Evolutionary conservation across 2,888 invertebrate species (phyloP), one percentile per base, ranked within the genome.

Genomic region (Monoplex corrugatus): DNA sequence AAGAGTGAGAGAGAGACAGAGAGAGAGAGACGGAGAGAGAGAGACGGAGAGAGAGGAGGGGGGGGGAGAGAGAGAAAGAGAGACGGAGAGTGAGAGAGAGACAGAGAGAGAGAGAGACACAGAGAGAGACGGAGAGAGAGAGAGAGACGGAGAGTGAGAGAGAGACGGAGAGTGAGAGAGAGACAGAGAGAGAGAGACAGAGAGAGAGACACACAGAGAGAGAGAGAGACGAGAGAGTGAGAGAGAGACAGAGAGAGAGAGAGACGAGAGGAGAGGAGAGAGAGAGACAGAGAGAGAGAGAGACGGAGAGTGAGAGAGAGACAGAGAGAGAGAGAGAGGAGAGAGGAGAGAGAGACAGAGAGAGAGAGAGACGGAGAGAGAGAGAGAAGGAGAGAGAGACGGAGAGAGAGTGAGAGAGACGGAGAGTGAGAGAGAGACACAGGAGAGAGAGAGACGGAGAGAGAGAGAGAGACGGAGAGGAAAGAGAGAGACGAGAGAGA

Each of bases 171-270:
- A 57, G 35, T 82, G 82, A 88, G 82, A 57, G 82, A 88, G 57
- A 82, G 88, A 88, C n/a, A 38, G 82, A 88, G 68, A 88, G 43
- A 87, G 78, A 87, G 32, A 78, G 80, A 78, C 44, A 78, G 78
- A 78, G 45, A 78, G 75, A 87, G 10, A 75, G 78, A 75, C 40
- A 87, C 40, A 75, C 38, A 87, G 87, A 87, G 8, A 43, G 45
- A 43, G 23, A 63, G 68, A 68, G 16, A 68, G 68, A 68, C 68
- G 45, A 43, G 63, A 63, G 68, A 68, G 23, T 19, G 68, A 68
- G 23, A 68, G 68, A 68, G 23, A 68, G 68, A 68, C 19, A 68
- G 68, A 68, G 16, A 28, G 28, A 28, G 28, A 5, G 28, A 28
- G 68, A 28, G 16, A 28, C 5, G 68, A 28, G 16, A 38, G 19